Base-by-base conservation (phyloP, 2,888 invertebrate species). In the Cantharis nigra region DNA sequence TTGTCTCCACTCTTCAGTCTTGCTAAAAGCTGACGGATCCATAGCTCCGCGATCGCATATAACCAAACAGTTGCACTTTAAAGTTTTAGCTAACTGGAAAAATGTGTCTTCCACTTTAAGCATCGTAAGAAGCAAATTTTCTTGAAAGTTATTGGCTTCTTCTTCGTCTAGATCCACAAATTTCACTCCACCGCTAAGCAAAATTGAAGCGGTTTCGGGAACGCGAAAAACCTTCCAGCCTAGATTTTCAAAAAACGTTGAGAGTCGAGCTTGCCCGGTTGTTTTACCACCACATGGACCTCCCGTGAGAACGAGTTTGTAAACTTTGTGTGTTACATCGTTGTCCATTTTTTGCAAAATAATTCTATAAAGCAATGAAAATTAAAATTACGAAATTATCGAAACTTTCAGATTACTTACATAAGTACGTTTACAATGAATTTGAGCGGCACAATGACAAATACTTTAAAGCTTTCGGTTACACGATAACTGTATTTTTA, bases 21-120 rank as follows among this genome's bases (percentile, higher is more conserved):
- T n/a, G 95, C 93, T 90, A 97, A 97, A 98, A 87, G 98, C 98
- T 89, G 97, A 96, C 83, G 98, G 98, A 89, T 98, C 98, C 98
- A 98, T 98, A 79, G 97, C 95, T 82, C 99, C 97, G 78, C 99
- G 93, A 91, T 99, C 99, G 91, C 99, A 99, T 87, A 99, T 98
- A 84, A 99, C 97, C 84, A 99, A 92, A 88, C 98, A 98, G 90
- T 99, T 96, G 87, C 96, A 92, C 77, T 91, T 92, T 85, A 95
- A 95, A 26, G 95, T 93, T 85, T 93, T 93, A 72, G 94, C 95
- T 87, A 98, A 90, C 87, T 96, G 94, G 88, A 97, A 96, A 90
- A 96, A 98, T 4, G 98, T 97, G 89, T 97, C 96, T 90, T 98
- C 98, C 86, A 98, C 97, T 90, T 97, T 97, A 87, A 98, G 93